A percentile compares a stretch with the other conserved stretches of the same genome.
Evolutionary conservation across 2,113 vertebrate genomes (phyloP).

Genomic region (Gila orcuttii): DNA sequence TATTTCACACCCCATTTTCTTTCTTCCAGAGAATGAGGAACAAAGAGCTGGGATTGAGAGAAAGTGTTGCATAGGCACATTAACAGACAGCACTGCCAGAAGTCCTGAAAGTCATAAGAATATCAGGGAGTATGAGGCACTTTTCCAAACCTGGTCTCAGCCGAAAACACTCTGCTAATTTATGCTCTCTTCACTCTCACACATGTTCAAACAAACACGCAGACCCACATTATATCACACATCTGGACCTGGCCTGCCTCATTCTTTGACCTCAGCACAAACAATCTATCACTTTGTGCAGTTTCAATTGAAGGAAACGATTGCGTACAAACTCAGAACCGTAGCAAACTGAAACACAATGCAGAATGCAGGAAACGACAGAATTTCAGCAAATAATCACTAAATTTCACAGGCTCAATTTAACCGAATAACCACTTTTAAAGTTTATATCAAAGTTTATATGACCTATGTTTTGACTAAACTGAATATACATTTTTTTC

Average conservation of each 20-base stretch:
- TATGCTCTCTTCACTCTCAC: not conserved
- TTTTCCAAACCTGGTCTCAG: slow-evolving; percentile 26
- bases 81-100: slow-evolving; percentile 11
- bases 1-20: slow-evolving; percentile 27
- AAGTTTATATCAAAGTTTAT: no score
- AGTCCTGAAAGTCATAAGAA: slow-evolving; percentile 30
- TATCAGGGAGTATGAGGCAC: slow-evolving; percentile 18
- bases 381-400: not conserved
- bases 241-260: slow-evolving; percentile 6
- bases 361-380: not conserved
- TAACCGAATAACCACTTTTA: not conserved
- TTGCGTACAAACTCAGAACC: not conserved
- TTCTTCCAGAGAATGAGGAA: slow-evolving; percentile 8
- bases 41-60: not conserved
- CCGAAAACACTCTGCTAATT: slow-evolving; percentile 17
- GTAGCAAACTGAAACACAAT: not conserved
- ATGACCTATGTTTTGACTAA: no score
- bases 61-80: slow-evolving; percentile 27
- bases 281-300: not conserved
- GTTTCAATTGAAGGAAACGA: not conserved
- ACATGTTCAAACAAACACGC: not conserved
- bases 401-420: not conserved
- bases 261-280: slow-evolving; percentile 17
- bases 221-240: not conserved
- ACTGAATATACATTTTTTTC: not conserved